Base-by-base conservation (phyloP, 2,113 vertebrate species). In the Ictidomys tridecemlineatus region DNA sequence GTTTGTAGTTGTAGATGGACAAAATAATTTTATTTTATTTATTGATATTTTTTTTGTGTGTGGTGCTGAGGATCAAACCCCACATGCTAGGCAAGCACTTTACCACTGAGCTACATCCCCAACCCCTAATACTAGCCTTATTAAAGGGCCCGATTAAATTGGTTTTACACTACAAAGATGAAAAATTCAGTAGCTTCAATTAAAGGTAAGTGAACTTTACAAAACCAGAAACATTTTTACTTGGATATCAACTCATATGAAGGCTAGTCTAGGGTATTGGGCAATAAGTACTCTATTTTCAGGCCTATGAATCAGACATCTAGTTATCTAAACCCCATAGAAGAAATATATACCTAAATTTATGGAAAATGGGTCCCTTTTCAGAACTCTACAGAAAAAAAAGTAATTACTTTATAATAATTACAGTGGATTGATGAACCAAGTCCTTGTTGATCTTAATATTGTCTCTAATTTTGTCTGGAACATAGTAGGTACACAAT, bases 131-230 rank as follows among this genome's bases (percentile, higher is more conserved):
- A 24, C 61, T n/a, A 72, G 5, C 16, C 42, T 82, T 69, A 72
- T 93, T 78, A 85, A 93, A 2, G 0, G 1, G 0, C 8, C 32
- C 0, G 78, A 37, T 5, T 74, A 13, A 69, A 69, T 85, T 84
- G 28, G 48, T 63, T 86, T 89, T 89, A 10, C 10, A 73, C 48
- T 69, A 53, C 0, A 18, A 90, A 79, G 20, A 74, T 91, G 13
- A 76, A 96, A 76, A 72, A 87, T 95, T 70, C 53, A 89, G 12
- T 72, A 80, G 4, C 13, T 85, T 85, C 53, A 82, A n/a, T 85
- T 94, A 67, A 4, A 69, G 8, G 53, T 84, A 82, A 85, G 10
- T 91, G 39, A 76, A 95, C 18, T 26, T 63, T 73, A 90, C 18
- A 53, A 45, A 85, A 74, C 10, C 5, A 69, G 30, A 89, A 30